phyloP scores from a whole-genome alignment of 2,113 vertebrate species.

The Indicator indicator region DNA sequence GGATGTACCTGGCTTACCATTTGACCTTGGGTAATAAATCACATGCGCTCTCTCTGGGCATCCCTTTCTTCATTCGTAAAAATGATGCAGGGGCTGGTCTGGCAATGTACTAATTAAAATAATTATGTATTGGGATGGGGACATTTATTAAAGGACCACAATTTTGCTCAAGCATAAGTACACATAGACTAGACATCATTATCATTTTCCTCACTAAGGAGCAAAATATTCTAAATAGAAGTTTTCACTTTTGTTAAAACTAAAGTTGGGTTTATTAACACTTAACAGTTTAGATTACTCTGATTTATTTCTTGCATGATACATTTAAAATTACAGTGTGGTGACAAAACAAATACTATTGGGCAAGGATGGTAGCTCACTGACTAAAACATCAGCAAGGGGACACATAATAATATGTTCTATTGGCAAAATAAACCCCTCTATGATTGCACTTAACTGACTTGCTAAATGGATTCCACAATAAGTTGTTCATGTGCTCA shows the following conservation, averaged over 20 bases:
- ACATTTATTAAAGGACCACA: background rate
- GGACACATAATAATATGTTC: background rate
- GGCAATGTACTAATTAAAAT: background rate
- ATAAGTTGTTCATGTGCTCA: background rate
- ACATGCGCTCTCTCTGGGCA: constrained; percentile 2
- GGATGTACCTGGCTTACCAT: constrained; percentile 38
- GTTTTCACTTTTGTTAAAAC: background rate
- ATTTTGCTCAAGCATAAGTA: background rate
- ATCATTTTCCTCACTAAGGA: background rate
- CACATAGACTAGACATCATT: background rate
- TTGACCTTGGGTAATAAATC: constrained; percentile 58
- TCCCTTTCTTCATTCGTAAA: background rate
- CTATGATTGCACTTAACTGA: background rate
- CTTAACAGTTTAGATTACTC: background rate
- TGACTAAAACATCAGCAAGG: background rate
- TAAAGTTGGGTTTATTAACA: background rate
- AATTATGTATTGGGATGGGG: background rate
- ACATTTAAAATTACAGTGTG: background rate
- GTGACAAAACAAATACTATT: background rate
- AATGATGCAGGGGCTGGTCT: background rate
- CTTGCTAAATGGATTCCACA: background rate
- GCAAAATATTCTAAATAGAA: background rate
- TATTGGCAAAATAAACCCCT: background rate
- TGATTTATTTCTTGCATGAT: background rate
- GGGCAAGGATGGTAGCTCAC: background rate